These are phyloP conservation scores for Phrixothrix hirtus DNA, from an alignment of 2,888 invertebrate genomes.

Conservation along the genomic window DNA sequence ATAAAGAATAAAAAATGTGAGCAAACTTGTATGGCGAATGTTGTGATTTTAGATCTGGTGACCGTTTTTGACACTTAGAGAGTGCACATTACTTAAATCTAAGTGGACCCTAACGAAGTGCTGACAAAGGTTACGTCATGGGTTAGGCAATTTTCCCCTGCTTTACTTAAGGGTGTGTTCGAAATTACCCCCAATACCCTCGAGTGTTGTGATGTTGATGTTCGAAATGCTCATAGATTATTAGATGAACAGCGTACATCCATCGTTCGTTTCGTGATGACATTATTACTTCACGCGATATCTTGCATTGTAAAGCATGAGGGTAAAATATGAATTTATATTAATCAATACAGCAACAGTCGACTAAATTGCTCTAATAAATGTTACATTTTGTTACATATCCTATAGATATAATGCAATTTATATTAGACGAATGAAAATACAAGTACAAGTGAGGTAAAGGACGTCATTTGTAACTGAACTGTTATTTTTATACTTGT, in stretches of 20 bases:
- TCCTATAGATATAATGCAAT: too few species aligned
- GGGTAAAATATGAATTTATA: too few species aligned
- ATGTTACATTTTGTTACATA: too few species aligned
- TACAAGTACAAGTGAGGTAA: too few species aligned
- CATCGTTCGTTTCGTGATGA: neutral
- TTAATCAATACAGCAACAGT: too few species aligned
- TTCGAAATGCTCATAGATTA: conserved; percentile 25
- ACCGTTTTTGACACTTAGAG: conserved; percentile 15
- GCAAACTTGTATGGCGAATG: neutral
- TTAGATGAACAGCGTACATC: conserved; percentile 15
- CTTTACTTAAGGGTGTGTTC: conserved; percentile 30
- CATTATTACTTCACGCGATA: too few species aligned
- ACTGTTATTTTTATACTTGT: too few species aligned
- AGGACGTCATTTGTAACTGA: too few species aligned
- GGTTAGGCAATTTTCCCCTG: conserved; percentile 23
- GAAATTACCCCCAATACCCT: conserved; percentile 27
- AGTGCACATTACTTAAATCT: conserved; percentile 20
- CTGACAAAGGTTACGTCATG: conserved; percentile 25
- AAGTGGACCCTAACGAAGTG: conserved; percentile 25
- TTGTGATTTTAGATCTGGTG: neutral
- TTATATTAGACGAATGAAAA: too few species aligned
- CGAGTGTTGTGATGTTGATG: conserved; percentile 29
- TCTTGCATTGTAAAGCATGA: too few species aligned
- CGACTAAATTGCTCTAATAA: too few species aligned
- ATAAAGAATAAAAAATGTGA: conserved; percentile 5